Evolutionary conservation across 2,113 vertebrate genomes (phyloP), one percentile per base, ranked within the genome.

Genomic region (Phalacrocorax pelagicus): DNA sequence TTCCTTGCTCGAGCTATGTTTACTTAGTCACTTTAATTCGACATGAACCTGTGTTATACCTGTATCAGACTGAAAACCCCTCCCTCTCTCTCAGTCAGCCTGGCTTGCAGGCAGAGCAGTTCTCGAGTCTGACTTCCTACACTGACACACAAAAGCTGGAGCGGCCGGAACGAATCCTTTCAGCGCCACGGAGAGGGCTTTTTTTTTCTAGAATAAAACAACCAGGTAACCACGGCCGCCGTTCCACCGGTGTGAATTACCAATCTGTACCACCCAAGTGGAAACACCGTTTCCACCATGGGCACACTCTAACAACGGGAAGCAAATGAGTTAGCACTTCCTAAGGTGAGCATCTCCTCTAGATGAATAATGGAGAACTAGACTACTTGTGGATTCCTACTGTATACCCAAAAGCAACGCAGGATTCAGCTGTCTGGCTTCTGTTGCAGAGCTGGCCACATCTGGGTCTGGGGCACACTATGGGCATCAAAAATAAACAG

Each of bases 11-110:
- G 1, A 51, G 52, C 57, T 44, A 26, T 51, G 52, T 71, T 92
- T 94, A 65, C 42, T 84, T 69, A 82, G 74, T 26, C 66, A 61
- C 46, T 93, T 81, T 67, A 84, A 96, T 92, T 92, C 77, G 57
- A 61, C 61, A 21, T 23, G 49, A 75, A 63, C 55, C 72, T 59
- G 73, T 1, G 3, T 47, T 65, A 27, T 46, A 46, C 40, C 36
- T 74, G 9, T 34, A 30, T 42, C 34, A 78, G 51, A 40, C 67
- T 86, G 49, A 90, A 92, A 92, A 88, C 29, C n/a, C 67, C 32
- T 16, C 9, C 62, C 16, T 54, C 10, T 30, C 8, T 59, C 46
- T 49, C 51, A 58, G 15, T n/a, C 49, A 59, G 22, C 17, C 46
- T 49, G 24, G 47, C 24, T 69, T 55, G 58, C 83, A 70, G 49